Evolutionary conservation across 64 coral and sea anemone genomes (phyloP).

Genomic region (Montipora capricornis): DNA sequence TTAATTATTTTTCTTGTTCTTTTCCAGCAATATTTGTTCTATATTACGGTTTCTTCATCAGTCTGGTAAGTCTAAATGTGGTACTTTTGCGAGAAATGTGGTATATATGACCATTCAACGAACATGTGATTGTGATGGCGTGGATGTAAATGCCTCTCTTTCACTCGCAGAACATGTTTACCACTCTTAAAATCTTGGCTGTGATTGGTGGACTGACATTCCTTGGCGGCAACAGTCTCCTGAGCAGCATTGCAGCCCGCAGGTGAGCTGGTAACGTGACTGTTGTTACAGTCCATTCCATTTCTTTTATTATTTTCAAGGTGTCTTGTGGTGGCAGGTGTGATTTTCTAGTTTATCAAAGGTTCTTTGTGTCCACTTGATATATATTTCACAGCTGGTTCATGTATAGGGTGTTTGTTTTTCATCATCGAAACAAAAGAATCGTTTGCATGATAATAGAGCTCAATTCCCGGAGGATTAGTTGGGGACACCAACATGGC

Average conservation of each 20-base stretch:
- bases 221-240: constrained; percentile 88
- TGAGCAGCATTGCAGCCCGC: constrained; percentile 82
- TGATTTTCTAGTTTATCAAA: too few species aligned
- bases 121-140: background rate
- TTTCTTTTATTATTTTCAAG: background rate
- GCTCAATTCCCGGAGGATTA: too few species aligned
- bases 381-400: too few species aligned
- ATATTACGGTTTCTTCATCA: constrained; percentile 87
- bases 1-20: background rate
- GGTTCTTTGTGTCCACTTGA: too few species aligned
- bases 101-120: too few species aligned
- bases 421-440: too few species aligned
- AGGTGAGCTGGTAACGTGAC: constrained; percentile 69
- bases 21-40: constrained; percentile 92
- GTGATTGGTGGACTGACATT: constrained; percentile 85
- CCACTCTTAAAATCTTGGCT: constrained; percentile 92
- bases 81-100: too few species aligned
- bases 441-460: too few species aligned
- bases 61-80: constrained; percentile 63
- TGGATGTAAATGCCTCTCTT: background rate
- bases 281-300: background rate
- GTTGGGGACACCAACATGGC: too few species aligned
- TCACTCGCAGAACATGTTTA: constrained; percentile 91
- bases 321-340: too few species aligned
- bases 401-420: too few species aligned